Base-by-base conservation (phyloP, 2,797 vertebrate genomes). In the Syndactyla subalaris region DNA sequence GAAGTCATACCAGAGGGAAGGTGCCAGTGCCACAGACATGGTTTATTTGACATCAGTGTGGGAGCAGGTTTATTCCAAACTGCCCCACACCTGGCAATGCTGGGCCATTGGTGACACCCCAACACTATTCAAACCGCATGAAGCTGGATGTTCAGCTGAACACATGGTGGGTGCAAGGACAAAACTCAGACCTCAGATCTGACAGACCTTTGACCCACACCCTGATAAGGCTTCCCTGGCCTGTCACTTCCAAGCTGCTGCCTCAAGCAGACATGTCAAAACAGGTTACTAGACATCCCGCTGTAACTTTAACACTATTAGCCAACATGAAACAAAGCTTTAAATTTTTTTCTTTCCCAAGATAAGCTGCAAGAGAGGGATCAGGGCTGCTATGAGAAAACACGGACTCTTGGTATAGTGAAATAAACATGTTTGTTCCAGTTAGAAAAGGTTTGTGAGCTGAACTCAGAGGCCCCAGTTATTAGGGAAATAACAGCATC, bases 371-470 rank as follows among this genome's bases (percentile, higher is more conserved):
- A 85, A 93, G 62, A 66, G 58, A 91, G 36, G 59, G 58, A 92
- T 72, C 65, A 67, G 57, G 46, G 72, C 55, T 89, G 59, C 80
- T 88, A 54, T 70, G 52, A 92, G 79, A 83, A 95, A 95, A 75
- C 72, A 92, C 0, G 2, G 68, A 32, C 22, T 68, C n/a, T 36
- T 66, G 36, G 23, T 55, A n/a, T 10, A 77, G 36, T 49, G 76
- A 79, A 86, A 79, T 49, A 92, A 94, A 85, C 43, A 55, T 88
- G 68, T 45, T 92, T 67, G 22, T 62, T 85, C 84, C 63, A 67
- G 73, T 67, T 85, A 58, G 27, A 79, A 90, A 87, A 93, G 29
- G 34, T 14, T 55, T 77, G 74, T 10, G 36, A 95, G 54, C 70
- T 88, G 58, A 85, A 52, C 18, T 45, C 6, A 1, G 29, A 62